Conservation (phyloP, 1,140 invertebrate genomes). For the Bombus haemorrhoidalis region DNA sequence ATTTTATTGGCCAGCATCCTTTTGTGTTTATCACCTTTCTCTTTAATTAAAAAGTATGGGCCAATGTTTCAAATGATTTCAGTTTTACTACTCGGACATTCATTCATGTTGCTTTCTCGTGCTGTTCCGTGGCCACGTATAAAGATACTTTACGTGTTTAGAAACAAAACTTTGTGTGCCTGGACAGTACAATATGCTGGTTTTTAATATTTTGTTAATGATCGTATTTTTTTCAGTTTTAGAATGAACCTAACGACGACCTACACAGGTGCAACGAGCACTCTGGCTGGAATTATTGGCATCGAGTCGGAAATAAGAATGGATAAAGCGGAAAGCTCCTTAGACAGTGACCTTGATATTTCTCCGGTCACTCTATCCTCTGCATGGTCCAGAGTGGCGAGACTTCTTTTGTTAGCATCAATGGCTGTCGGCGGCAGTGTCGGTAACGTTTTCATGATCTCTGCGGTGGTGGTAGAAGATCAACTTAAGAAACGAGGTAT, state of each 20-base stretch:
- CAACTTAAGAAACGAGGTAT: constrained; percentile 87
- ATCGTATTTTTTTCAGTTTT: constrained; percentile 33
- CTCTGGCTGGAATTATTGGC: constrained; percentile 66
- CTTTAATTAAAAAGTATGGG: neutral
- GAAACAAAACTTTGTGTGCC: too few relatives aligned
- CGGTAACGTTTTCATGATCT: constrained; percentile 90
- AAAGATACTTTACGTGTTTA: neutral
- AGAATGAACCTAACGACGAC: constrained; percentile 64
- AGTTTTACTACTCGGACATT: neutral
- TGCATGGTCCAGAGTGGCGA: constrained; percentile 87
- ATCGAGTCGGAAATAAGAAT: constrained; percentile 65
- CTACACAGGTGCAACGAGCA: constrained; percentile 63
- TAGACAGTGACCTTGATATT: constrained; percentile 75
- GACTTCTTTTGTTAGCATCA: constrained; percentile 86
- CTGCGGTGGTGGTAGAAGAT: constrained; percentile 89
- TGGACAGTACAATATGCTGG: too few relatives aligned
- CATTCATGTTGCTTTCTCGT: neutral
- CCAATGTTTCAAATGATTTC: too few relatives aligned
- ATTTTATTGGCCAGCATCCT: neutral
- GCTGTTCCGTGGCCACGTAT: neutral
- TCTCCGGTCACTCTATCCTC: constrained; percentile 86
- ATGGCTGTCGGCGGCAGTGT: constrained; percentile 87
- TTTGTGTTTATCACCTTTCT: neutral
- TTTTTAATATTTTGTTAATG: neutral
- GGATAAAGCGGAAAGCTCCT: constrained; percentile 61